Evolutionary conservation across 1,140 invertebrate genomes (phyloP).

Genomic region (Schlechtendalia chinensis): DNA sequence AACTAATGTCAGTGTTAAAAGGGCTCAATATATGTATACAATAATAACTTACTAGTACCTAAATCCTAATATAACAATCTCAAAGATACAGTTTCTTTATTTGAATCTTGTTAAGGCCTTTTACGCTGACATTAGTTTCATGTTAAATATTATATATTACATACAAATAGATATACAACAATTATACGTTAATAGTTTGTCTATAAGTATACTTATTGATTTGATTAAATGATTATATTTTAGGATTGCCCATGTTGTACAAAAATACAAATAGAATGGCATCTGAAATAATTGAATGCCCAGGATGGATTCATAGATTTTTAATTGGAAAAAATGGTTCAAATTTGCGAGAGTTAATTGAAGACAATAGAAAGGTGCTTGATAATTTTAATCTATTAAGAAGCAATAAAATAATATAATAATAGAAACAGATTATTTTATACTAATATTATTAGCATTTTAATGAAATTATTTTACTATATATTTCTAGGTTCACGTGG

Average conservation of each 20-base stretch:
- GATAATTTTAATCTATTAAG: conserved; percentile 89
- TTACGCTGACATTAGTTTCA: too few relatives aligned
- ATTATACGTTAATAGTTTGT: background rate
- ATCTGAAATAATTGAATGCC: conserved; percentile 80
- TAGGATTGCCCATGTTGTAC: conserved; percentile 88
- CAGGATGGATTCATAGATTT: conserved; percentile 90
- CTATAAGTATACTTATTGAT: background rate
- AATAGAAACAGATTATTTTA: too few relatives aligned
- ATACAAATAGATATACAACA: background rate
- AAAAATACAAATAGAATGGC: conserved; percentile 93
- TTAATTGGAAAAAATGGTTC: conserved; percentile 94
- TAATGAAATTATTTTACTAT: background rate
- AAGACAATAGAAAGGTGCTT: conserved; percentile 95
- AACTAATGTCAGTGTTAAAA: conserved; percentile 93
- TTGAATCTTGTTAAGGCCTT: too few relatives aligned
- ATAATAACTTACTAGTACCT: too few relatives aligned
- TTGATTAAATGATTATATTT: conserved; percentile 48
- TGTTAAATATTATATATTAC: too few relatives aligned
- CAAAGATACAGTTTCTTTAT: conserved; percentile 68
- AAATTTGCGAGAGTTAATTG: conserved; percentile 88
- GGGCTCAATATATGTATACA: too few relatives aligned
- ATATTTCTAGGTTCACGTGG: conserved; percentile 70
- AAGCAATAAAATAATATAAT: too few relatives aligned
- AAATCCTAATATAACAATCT: too few relatives aligned
- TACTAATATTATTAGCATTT: background rate